Conservation (phyloP, 1,140 invertebrate genomes). For the Pogonomyrmex californicus region DNA sequence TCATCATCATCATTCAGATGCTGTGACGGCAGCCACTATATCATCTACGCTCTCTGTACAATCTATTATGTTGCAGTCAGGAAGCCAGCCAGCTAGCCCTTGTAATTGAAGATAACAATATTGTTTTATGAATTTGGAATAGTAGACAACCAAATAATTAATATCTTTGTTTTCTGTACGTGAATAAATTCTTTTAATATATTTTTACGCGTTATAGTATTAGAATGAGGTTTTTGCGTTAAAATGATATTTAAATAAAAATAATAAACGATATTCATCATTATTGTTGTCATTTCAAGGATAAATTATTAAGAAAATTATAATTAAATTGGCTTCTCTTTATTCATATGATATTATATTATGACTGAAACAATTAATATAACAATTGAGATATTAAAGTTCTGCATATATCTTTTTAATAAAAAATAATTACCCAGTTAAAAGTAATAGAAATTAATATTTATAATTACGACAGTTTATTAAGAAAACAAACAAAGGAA, state of each 20-base stretch:
- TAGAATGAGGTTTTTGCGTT: slow-evolving; percentile 24
- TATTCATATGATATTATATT: background rate
- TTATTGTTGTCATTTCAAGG: background rate
- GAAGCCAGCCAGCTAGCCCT: slow-evolving; percentile 82
- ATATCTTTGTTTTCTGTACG: background rate
- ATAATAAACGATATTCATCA: slow-evolving; percentile 11
- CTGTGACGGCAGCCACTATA: slow-evolving; percentile 51
- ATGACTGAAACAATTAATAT: background rate
- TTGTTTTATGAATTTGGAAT: background rate
- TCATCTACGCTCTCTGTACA: slow-evolving; percentile 76
- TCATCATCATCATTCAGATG: slow-evolving; percentile 82
- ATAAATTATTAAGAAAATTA: slow-evolving; percentile 13
- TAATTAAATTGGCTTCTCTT: background rate
- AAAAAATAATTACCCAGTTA: background rate
- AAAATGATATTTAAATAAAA: slow-evolving; percentile 33
- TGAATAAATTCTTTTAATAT: slow-evolving; percentile 13
- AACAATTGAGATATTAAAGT: background rate
- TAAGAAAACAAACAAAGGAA: background rate
- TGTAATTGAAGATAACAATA: slow-evolving; percentile 77
- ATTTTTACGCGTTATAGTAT: slow-evolving; percentile 17
- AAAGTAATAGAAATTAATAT: background rate
- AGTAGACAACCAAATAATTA: slow-evolving; percentile 4
- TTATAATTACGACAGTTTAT: background rate
- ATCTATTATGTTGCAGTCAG: slow-evolving; percentile 80
- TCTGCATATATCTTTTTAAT: background rate